These are phyloP conservation scores for Sycophaga agraensis DNA, from an alignment of 1,140 invertebrate species.

Conservation along the genomic window DNA sequence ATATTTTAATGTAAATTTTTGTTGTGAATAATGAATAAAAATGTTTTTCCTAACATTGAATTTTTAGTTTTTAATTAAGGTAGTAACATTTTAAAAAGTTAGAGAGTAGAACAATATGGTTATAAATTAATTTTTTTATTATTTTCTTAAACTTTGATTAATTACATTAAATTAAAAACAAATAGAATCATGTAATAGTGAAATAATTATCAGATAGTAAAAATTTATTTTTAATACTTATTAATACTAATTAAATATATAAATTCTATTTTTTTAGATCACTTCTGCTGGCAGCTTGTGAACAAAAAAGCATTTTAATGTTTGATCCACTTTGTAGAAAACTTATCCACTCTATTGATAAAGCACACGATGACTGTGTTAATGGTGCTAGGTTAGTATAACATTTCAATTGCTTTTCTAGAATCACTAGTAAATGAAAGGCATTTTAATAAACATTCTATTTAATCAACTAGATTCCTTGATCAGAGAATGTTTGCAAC, in stretches of 20 bases:
- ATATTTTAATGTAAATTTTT: too few species aligned
- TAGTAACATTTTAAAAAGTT: too few species aligned
- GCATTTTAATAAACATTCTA: neutral
- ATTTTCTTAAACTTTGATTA: neutral
- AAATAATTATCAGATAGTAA: conserved; percentile 90
- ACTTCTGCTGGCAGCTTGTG: conserved; percentile 84
- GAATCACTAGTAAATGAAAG: neutral
- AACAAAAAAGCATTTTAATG: conserved; percentile 83
- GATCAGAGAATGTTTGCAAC: conserved; percentile 87
- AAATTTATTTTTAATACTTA: conserved; percentile 36
- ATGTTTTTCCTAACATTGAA: too few species aligned
- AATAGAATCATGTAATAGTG: too few species aligned
- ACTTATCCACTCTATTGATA: conserved; percentile 72
- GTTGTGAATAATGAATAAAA: too few species aligned
- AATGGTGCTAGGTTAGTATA: conserved; percentile 83
- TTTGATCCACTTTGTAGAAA: conserved; percentile 84
- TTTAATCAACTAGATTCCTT: conserved; percentile 69
- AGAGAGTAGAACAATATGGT: neutral
- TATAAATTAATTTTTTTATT: neutral
- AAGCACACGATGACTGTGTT: conserved; percentile 87
- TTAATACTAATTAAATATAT: conserved; percentile 25
- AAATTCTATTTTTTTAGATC: too few species aligned
- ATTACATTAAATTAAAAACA: too few species aligned
- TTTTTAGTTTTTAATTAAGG: too few species aligned
- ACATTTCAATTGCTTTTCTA: too few species aligned